A percentile compares a stretch with the other conserved stretches of the same genome.
Evolutionary conservation across 2,113 vertebrate genomes (phyloP).

Genomic region (Crotalus viridis): DNA sequence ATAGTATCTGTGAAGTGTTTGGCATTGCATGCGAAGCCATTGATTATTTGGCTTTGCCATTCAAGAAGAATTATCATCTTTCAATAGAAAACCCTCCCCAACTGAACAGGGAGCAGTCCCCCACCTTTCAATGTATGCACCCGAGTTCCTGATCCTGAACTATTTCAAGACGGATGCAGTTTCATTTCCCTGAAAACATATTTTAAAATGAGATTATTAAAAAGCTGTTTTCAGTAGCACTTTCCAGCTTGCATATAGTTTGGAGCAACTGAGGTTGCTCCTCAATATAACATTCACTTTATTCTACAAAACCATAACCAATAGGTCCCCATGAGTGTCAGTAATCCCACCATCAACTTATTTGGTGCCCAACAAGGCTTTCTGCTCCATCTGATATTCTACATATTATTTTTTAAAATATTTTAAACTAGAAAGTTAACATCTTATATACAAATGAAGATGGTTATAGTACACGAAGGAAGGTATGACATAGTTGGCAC

Average conservation of each 20-base stretch:
- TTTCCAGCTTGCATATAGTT: not conserved
- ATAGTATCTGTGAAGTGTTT: slow-evolving; percentile 41
- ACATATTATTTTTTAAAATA: not conserved
- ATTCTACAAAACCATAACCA: not conserved
- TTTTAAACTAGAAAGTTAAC: not conserved
- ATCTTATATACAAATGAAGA: not conserved
- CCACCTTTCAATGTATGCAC: accelerated
- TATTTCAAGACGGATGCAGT: accelerated
- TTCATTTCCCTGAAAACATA: not conserved
- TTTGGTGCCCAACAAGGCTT: not conserved
- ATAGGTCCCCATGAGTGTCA: not conserved
- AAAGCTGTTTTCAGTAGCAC: not conserved
- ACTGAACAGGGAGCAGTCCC: accelerated
- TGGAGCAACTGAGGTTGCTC: not conserved
- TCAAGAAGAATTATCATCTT: not conserved
- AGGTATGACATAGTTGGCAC: too few species aligned
- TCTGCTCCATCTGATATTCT: not conserved
- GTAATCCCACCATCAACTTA: not conserved
- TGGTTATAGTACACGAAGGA: too few species aligned
- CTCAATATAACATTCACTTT: not conserved
- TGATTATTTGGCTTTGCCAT: not conserved
- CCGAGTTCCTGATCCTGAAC: not conserved
- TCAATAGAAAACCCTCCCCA: not conserved
- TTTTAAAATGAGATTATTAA: not conserved
- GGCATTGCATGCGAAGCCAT: slow-evolving; percentile 15